A percentile compares a stretch with the other conserved stretches of the same genome.
These are phyloP conservation scores for Ciconia maguari DNA, from an alignment of 2,113 vertebrate genomes.

Conservation along the genomic window DNA sequence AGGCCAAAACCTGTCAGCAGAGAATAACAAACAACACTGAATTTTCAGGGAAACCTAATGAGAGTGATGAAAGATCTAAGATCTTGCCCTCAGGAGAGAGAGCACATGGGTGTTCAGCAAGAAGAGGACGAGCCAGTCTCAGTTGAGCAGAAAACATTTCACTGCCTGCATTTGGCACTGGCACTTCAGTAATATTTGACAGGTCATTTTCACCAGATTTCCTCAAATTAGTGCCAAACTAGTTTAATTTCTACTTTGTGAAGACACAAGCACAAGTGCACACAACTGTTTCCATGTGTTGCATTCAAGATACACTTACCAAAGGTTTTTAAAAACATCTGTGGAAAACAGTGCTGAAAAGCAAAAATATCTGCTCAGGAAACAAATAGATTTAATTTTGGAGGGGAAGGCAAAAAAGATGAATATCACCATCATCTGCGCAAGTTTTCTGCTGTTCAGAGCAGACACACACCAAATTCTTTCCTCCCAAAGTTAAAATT, in stretches of 20 bases:
- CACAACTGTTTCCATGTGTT: not conserved
- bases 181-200: not conserved
- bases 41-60: not conserved
- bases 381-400: not conserved
- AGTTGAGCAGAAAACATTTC: not conserved
- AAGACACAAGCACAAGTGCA: not conserved
- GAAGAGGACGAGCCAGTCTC: not conserved
- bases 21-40: not conserved
- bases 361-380: not conserved
- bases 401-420: not conserved
- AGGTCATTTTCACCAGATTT: not conserved
- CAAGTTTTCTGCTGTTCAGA: not conserved
- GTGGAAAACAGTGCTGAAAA: not conserved
- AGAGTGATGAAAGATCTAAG: not conserved
- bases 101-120: not conserved
- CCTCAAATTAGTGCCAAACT: not conserved
- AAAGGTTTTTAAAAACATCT: not conserved
- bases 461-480: rapidly evolving
- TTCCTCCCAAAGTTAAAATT: not conserved
- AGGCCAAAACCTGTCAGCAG: not conserved
- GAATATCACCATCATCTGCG: not conserved
- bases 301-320: not conserved
- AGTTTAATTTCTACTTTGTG: not conserved
- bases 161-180: not conserved
- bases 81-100: not conserved